phyloP scores from a whole-genome alignment of 2,113 vertebrate genomes.

The Atlantisia rogersi region DNA sequence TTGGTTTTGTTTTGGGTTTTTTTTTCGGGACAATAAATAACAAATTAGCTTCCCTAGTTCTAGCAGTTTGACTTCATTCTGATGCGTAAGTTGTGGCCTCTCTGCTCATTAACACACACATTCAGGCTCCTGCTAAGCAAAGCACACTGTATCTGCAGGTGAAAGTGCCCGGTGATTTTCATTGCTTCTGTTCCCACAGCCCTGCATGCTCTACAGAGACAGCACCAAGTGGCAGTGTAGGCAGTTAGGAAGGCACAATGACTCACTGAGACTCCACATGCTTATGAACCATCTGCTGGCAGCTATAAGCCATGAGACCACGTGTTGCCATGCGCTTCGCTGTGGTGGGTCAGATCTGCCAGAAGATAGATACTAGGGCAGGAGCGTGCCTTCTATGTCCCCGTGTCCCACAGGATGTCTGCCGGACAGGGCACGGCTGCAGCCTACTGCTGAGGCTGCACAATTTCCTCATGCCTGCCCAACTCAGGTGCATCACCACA shows the following conservation, averaged over 20 bases:
- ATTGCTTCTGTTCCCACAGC: background rate
- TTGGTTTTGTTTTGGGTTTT: background rate
- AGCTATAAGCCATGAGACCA: background rate
- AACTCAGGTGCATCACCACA: background rate
- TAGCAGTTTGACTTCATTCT: background rate
- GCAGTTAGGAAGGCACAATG: background rate
- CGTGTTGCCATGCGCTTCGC: accelerated
- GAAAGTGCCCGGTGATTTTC: background rate
- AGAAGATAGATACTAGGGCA: background rate
- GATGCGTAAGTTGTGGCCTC: background rate
- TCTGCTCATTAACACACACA: background rate
- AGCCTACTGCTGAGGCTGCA: background rate
- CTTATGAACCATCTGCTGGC: background rate
- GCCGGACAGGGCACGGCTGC: background rate
- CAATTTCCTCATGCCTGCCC: background rate
- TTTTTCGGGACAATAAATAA: background rate
- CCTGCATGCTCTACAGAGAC: background rate
- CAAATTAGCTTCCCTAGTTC: background rate
- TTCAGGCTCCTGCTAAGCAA: conserved; percentile 5
- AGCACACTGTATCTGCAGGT: background rate
- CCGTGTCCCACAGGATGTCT: accelerated
- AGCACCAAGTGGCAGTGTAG: background rate
- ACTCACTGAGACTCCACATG: background rate
- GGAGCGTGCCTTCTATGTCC: background rate
- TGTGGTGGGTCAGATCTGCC: background rate